phyloP scores from a whole-genome alignment of 2,797 vertebrate species.

The Phaenicophaeus curvirostris region DNA sequence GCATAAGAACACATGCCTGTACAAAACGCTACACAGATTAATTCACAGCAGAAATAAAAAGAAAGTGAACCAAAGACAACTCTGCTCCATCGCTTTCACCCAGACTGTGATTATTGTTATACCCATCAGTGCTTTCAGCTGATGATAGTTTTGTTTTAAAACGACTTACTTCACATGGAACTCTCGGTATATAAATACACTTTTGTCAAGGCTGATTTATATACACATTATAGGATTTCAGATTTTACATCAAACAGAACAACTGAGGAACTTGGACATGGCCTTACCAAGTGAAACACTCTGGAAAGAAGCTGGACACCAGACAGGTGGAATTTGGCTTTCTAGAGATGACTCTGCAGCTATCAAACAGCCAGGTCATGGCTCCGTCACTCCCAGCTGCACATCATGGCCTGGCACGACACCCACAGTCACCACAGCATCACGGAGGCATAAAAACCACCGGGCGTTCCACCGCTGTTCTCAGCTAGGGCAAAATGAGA shows the following conservation, averaged over 20 bases:
- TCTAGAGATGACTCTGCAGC: neutral
- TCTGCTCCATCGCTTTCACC: neutral
- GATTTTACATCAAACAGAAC: neutral
- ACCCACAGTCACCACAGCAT: neutral
- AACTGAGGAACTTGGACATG: rapidly evolving
- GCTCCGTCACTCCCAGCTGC: neutral
- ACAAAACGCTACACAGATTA: neutral
- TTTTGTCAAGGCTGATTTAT: neutral
- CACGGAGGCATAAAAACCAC: neutral
- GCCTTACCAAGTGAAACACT: neutral
- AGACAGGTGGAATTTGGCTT: rapidly evolving
- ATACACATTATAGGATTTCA: neutral
- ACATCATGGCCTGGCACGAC: neutral
- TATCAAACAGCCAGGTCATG: neutral
- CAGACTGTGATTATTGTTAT: neutral
- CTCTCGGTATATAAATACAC: neutral
- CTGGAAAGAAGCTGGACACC: neutral
- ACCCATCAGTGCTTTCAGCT: neutral
- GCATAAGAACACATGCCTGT: rapidly evolving
- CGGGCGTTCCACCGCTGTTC: neutral
- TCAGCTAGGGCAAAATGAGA: neutral
- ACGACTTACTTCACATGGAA: neutral
- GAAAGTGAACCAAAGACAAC: neutral
- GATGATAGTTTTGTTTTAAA: neutral
- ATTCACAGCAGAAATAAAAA: neutral